Conservation (phyloP, 2,113 vertebrate species). For the Archilochus colubris region DNA sequence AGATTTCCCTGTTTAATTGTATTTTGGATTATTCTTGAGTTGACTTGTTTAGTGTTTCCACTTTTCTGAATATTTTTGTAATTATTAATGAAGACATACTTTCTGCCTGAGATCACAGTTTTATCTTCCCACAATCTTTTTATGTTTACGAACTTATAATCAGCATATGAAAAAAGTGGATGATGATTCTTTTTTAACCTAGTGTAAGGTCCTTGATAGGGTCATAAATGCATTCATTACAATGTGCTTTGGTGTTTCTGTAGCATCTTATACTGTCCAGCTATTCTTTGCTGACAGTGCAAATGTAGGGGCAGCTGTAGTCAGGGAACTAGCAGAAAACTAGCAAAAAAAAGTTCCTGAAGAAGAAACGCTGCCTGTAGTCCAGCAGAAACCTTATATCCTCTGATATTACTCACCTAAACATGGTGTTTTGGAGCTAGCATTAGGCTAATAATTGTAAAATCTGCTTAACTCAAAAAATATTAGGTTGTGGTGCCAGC, state of each 20-base stretch:
- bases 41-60: not conserved
- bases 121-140: not conserved
- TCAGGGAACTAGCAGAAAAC: not conserved
- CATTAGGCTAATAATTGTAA: not conserved
- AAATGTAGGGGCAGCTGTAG: not conserved
- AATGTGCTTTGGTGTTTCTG: not conserved
- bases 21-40: not conserved
- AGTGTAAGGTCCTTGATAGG: not conserved
- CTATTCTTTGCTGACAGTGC: not conserved
- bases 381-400: not conserved
- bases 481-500: not conserved
- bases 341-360: not conserved
- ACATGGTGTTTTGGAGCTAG: not conserved
- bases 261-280: not conserved
- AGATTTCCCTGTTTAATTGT: not conserved
- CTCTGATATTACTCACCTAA: not conserved
- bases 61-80: not conserved
- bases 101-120: not conserved
- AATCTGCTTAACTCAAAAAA: not conserved
- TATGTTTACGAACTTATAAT: not conserved
- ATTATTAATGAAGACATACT: not conserved
- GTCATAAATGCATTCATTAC: not conserved
- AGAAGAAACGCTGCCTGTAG: not conserved
- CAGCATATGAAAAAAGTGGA: not conserved
- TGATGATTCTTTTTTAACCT: not conserved